Percentiles rank a stretch among this genome's conserved stretches.
Conservation (phyloP, 92 coral and sea anemone species). For the Palythoa grandis region DNA sequence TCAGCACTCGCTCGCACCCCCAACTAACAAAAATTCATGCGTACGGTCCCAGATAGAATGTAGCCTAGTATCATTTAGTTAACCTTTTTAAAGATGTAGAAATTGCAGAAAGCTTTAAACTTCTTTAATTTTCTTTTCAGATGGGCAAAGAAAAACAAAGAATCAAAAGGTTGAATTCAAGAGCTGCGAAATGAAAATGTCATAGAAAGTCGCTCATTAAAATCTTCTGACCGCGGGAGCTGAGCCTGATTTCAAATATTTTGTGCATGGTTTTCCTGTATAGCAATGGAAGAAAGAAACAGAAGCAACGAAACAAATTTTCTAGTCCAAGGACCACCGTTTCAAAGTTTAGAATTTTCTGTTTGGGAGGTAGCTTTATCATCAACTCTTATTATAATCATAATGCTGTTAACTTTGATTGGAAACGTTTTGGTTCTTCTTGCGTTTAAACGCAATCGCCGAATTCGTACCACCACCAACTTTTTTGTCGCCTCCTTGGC, state of each 20-base stretch:
- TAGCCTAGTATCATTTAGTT: too few relatives aligned
- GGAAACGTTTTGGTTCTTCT: conserved; percentile 81
- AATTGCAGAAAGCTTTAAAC: neutral
- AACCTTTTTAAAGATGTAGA: too few relatives aligned
- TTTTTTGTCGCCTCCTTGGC: conserved; percentile 83
- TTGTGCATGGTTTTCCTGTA: neutral
- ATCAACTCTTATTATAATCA: conserved; percentile 65
- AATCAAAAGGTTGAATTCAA: neutral
- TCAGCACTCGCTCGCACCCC: too few relatives aligned
- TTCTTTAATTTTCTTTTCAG: neutral
- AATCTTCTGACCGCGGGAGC: neutral
- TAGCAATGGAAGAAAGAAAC: conserved; percentile 3
- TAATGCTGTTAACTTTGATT: conserved; percentile 65
- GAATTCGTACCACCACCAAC: conserved; percentile 81
- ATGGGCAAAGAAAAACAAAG: neutral
- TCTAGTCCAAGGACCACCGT: neutral
- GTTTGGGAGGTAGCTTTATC: conserved; percentile 47
- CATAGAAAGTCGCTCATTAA: neutral
- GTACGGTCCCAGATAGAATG: too few relatives aligned
- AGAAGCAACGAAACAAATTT: conserved; percentile 9
- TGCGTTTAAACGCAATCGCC: conserved; percentile 77
- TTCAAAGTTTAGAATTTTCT: conserved; percentile 36
- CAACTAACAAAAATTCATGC: too few relatives aligned
- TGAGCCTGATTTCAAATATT: neutral
- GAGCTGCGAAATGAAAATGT: neutral